phyloP scores from a whole-genome alignment of 2,888 invertebrate species.

The Bombylius discolor region DNA sequence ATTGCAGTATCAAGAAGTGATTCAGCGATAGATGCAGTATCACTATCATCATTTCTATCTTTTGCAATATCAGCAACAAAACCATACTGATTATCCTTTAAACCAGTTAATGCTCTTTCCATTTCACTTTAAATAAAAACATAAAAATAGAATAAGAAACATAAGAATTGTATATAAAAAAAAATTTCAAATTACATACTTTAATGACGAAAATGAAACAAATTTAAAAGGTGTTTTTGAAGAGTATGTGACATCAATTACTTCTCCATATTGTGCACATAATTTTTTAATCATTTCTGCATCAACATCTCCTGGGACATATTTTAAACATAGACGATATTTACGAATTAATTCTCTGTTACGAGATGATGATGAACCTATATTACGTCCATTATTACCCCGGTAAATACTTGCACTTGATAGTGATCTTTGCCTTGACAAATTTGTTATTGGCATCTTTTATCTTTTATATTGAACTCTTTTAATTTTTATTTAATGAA shows the following conservation, averaged over 20 bases:
- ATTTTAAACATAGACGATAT: not conserved
- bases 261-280: not conserved
- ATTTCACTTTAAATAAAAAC: not conserved
- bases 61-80: not conserved
- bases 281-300: not conserved
- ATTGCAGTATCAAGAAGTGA: not conserved
- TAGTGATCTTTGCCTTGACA: not conserved
- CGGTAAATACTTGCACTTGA: not conserved
- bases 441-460: not conserved
- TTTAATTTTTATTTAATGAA: too few species aligned
- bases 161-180: not conserved
- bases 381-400: too few species aligned
- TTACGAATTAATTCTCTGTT: not conserved
- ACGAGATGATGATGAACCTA: too few species aligned
- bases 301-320: not conserved
- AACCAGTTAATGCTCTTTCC: not conserved
- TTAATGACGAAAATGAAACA: not conserved
- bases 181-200: not conserved
- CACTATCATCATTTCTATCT: not conserved
- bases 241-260: not conserved
- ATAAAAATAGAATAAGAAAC: too few species aligned
- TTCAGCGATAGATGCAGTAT: not conserved
- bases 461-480: too few species aligned
- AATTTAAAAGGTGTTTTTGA: not conserved
- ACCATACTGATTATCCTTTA: not conserved